Evolutionary conservation across 2,888 invertebrate genomes (phyloP), one percentile per base, ranked within the genome.

Genomic region (Lasius fuliginosus): DNA sequence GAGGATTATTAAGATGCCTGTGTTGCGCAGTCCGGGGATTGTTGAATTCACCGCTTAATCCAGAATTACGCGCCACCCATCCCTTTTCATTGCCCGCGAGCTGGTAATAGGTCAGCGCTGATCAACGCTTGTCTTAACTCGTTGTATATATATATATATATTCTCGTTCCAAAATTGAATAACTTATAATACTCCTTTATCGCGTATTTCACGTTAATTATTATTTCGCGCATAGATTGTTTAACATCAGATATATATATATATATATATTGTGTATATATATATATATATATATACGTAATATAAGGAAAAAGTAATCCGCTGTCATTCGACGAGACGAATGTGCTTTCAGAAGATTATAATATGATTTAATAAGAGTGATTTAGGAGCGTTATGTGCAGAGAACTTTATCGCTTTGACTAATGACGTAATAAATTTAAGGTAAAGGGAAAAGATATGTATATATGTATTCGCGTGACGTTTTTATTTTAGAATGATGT

Each of bases 1-100:
- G 58, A 71, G 60, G 60, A 73, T 79, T 71, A 79, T 79, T 79
- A 79, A 79, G 79, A 71, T 73, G 73, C 71, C 71, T 58, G 77
- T 27, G 68, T 23, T 56, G 56, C 42, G 42, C 23, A 15, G 30
- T 15, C 69, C 46, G 58, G 11, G 46, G 46, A 11, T 23, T 46
- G 65, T 64, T 75, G 40, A 79, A 79, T 46, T 79, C 79, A 60
- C 9, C 79, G 60, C 33, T 79, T 79, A 79, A 79, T 79, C 46
- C 36, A 60, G 60, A 23, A 23, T 23, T 71, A 60, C 42, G 30
- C 76, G 56, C 42, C n/a, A 75, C 77, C 77, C 46, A 33, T 46
- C 18, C 60, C 12, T 71, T 79, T 73, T 79, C 46, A 79, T 77
- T 71, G 46, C 30, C 27, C 27, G 49, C 15, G 27, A 27, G 58